Base-by-base conservation (phyloP, 92 coral and sea anemone species). In the Meandrina meandrites region DNA sequence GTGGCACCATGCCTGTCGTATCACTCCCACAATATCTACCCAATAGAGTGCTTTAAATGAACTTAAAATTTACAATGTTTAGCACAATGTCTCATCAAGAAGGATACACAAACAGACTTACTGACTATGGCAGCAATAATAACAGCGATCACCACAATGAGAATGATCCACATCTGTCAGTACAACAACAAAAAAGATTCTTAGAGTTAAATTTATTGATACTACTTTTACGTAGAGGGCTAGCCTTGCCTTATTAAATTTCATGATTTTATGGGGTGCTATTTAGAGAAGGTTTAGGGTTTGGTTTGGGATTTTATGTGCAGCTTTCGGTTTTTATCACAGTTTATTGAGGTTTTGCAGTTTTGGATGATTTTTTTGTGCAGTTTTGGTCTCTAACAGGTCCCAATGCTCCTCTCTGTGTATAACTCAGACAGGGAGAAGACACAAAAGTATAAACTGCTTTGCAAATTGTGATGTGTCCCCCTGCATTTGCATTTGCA, bases 161-260 rank as follows among this genome's bases (percentile, higher is more conserved):
- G 93, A 58, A 95, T 95, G 56, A 95, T 91, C 98, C 98, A 95
- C 98, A 95, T 95, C 98, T 95, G 90, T 51, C 76, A 73, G 69
- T 14, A 60, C 30, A 60, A 58, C 66, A 54, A 21, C 27, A 58
- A n/a, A n/a, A n/a, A n/a, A n/a, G n/a, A n/a, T n/a, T n/a, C n/a
- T n/a, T n/a, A n/a, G n/a, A n/a, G n/a, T 19, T 58, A 21, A 21
- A 58, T 24, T 14, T 9, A 48, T 48, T 48, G 53, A 48, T 48
- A 12, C 53, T 48, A 48, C 53, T 60, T 60, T 60, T 10, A 24
- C 12, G 30, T n/a, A 8, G 13, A 24, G 68, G 30, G 30, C 19
- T 60, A 13, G 68, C 30, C 24, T 24, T 60, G 68, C 5, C 8
- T 22, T 60, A n/a, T 60, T 60, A 0, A 60, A 5, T 22, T 24